Evolutionary conservation across 2,888 invertebrate genomes (phyloP), one percentile per base, ranked within the genome.

Genomic region (Drosophila greeni): DNA sequence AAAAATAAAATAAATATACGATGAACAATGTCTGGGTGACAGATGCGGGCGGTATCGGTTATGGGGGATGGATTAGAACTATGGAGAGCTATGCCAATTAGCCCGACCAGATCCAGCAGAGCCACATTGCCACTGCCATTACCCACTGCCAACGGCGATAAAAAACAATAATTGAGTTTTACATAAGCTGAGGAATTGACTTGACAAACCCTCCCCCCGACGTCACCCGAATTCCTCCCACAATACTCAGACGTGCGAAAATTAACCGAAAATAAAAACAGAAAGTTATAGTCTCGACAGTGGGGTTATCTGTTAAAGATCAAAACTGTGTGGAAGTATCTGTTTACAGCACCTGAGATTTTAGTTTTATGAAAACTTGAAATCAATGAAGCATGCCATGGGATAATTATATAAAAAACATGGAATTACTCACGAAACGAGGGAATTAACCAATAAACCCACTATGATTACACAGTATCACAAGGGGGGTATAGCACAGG

Each of bases 1-100:
- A 67, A 67, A 67, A 69, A 69, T 67, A 67, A 67, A 48, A 48
- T 42, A 60, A 66, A 66, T 51, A 49, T 47, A 60, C 61, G 51
- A 59, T 33, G 34, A 68, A 61, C 61, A 62, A 64, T 64, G 61
- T 61, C 64, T 64, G 61, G 64, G 34, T 51, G 62, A 62, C 62
- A 62, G 62, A 62, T 62, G 64, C 66, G 66, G 64, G 66, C 14
- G 64, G 26, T 37, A 24, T 53, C 43, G 45, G 23, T 16, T 42
- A 64, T 64, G 23, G 37, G 48, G 56, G 48, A 33, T 49, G 65
- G 52, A 60, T 36, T 51, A 64, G 42, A 62, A 42, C 61, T 42
- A 61, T 64, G 29, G 65, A 64, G 34, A 42, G 42, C 65, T 36
- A 65, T 65, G 62, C 52, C 62, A 62, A 62, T 62, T 62, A 62